phyloP scores from a whole-genome alignment of 2,797 vertebrate genomes.

The Etheostoma nigrum region DNA sequence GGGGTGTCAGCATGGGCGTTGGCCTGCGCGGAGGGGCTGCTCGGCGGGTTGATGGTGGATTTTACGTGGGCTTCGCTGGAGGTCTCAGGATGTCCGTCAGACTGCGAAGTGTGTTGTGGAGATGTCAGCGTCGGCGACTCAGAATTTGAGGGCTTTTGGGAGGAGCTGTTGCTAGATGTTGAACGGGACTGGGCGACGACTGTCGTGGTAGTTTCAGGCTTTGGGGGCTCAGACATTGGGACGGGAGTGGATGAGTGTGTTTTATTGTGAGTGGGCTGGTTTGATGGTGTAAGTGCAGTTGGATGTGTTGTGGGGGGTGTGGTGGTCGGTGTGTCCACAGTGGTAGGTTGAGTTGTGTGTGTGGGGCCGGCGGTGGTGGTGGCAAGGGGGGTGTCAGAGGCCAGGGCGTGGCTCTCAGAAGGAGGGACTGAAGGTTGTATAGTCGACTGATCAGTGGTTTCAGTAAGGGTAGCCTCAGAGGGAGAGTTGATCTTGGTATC shows the following conservation, averaged over 20 bases:
- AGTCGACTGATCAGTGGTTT: not conserved
- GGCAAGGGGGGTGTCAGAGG: not conserved
- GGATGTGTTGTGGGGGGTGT: not conserved
- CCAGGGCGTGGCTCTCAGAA: slow-evolving; percentile 1
- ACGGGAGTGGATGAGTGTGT: not conserved
- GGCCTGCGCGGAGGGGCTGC: slow-evolving; percentile 47
- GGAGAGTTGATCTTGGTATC: not conserved
- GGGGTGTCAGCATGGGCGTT: slow-evolving; percentile 38
- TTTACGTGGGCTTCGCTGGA: not conserved
- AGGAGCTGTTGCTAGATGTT: slow-evolving; percentile 11
- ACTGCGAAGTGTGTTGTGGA: not conserved
- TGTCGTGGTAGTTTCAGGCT: not conserved
- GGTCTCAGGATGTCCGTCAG: not conserved
- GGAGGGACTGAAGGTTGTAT: not conserved
- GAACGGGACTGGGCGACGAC: not conserved
- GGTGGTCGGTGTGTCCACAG: not conserved
- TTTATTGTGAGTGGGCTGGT: not conserved
- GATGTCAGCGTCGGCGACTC: slow-evolving; percentile 1
- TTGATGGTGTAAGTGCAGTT: not conserved
- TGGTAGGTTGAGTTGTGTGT: not conserved
- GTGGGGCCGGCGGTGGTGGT: not conserved
- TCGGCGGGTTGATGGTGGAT: not conserved
- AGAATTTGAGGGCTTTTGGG: not conserved
- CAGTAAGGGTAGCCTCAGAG: not conserved
- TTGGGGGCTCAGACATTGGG: not conserved